These are phyloP conservation scores for Amorpha juglandis DNA, from an alignment of 2,888 invertebrate genomes.

Conservation along the genomic window DNA sequence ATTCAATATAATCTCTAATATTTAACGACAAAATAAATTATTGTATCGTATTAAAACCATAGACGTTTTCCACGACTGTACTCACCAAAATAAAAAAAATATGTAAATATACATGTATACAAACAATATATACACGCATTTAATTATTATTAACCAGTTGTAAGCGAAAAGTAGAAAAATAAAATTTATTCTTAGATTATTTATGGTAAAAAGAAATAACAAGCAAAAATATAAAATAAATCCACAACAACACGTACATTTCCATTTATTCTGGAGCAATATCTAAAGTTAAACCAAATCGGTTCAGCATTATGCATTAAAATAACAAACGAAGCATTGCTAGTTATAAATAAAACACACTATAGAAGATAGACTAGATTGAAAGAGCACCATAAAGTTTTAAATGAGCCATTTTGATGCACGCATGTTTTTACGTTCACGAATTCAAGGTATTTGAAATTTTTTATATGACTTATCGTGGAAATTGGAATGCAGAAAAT, in stretches of 20 bases:
- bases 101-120: not conserved
- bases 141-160: not conserved
- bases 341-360: conserved; percentile 12
- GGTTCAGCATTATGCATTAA: not conserved
- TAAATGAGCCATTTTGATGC: conserved; percentile 43
- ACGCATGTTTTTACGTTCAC: not conserved
- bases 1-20: not conserved
- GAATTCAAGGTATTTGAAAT: not conserved
- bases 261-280: not conserved
- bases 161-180: conserved; percentile 8
- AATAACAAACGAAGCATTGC: not conserved
- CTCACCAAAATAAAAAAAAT: not conserved
- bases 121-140: not conserved
- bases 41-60: too few species aligned
- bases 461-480: too few species aligned
- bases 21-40: not conserved
- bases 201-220: not conserved
- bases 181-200: not conserved
- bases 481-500: too few species aligned
- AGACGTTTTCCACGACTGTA: not conserved
- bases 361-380: conserved; percentile 38
- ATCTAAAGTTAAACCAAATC: not conserved
- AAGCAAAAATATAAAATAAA: conserved; percentile 10
- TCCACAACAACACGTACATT: not conserved
- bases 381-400: conserved; percentile 59